Percentiles rank a stretch among this genome's conserved stretches.
Evolutionary conservation across 2,113 vertebrate species (phyloP).

Genomic region (Arvicanthis niloticus): DNA sequence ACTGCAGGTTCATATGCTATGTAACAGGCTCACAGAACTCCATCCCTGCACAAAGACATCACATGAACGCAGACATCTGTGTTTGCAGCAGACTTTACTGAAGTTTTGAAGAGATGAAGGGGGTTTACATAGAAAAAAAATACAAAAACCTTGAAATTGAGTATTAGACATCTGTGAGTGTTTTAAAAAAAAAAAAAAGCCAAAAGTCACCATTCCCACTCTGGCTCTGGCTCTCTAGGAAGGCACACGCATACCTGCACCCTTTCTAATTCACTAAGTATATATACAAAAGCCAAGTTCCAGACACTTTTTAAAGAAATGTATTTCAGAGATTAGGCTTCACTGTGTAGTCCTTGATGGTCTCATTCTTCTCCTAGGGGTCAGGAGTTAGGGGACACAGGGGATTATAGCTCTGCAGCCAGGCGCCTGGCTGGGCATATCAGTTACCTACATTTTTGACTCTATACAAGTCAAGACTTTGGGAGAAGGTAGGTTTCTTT

Average conservation of each 20-base stretch:
- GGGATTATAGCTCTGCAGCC: not conserved
- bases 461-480: not conserved
- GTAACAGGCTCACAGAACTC: not conserved
- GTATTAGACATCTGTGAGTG: conserved; percentile 20
- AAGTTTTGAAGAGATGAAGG: conserved; percentile 40
- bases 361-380: not conserved
- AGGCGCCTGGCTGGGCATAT: not conserved
- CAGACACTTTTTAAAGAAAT: not conserved
- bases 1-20: too few species aligned
- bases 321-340: not conserved
- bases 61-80: not conserved
- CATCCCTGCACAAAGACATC: not conserved
- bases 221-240: not conserved
- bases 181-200: not conserved
- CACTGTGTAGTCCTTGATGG: not conserved
- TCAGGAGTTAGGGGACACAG: not conserved
- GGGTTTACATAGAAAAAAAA: conserved; percentile 70
- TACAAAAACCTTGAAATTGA: conserved; percentile 67
- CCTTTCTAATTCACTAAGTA: not conserved
- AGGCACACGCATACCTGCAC: not conserved
- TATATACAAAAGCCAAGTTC: not conserved
- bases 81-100: conserved; percentile 69
- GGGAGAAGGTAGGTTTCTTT: not conserved
- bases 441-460: not conserved
- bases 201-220: not conserved